Conservation (phyloP, 2,797 vertebrate genomes). For the Aldrovandia affinis region DNA sequence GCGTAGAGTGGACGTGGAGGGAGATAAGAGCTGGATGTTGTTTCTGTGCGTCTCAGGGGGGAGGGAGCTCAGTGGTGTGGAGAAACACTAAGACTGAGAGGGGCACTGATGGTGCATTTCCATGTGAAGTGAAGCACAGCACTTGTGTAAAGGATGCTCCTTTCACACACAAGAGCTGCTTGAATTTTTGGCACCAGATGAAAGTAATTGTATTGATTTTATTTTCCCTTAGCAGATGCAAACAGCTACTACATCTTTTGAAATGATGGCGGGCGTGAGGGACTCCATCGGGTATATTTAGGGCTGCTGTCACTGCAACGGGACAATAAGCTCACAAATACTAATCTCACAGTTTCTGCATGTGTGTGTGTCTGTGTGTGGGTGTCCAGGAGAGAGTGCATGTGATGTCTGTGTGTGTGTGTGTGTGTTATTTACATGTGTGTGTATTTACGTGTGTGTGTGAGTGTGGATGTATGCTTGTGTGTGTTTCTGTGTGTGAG, state of each 20-base stretch:
- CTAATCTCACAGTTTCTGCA: not conserved
- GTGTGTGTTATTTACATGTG: too few species aligned
- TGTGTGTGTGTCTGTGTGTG: slow-evolving; percentile 22
- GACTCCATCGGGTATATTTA: slow-evolving; percentile 1
- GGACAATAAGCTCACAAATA: not conserved
- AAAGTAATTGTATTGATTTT: not conserved
- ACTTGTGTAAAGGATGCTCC: not conserved
- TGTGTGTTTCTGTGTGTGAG: slow-evolving; percentile 31
- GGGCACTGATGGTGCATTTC: not conserved
- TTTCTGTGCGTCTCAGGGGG: not conserved
- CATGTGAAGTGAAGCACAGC: not conserved
- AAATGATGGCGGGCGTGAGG: not conserved
- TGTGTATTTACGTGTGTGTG: slow-evolving; percentile 26
- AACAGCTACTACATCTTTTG: slow-evolving; percentile 10
- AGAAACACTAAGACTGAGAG: not conserved
- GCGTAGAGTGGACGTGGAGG: not conserved
- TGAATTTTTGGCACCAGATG: not conserved
- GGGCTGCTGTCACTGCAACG: not conserved
- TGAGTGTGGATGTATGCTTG: too few species aligned
- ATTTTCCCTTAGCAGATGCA: not conserved
- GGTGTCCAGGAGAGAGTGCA: not conserved
- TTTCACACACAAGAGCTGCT: not conserved
- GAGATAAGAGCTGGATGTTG: not conserved
- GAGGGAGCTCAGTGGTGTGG: not conserved
- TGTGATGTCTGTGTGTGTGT: slow-evolving; percentile 15